These are phyloP conservation scores for Pardosa pseudoannulata DNA, from an alignment of 2,888 invertebrate genomes.

Conservation along the genomic window DNA sequence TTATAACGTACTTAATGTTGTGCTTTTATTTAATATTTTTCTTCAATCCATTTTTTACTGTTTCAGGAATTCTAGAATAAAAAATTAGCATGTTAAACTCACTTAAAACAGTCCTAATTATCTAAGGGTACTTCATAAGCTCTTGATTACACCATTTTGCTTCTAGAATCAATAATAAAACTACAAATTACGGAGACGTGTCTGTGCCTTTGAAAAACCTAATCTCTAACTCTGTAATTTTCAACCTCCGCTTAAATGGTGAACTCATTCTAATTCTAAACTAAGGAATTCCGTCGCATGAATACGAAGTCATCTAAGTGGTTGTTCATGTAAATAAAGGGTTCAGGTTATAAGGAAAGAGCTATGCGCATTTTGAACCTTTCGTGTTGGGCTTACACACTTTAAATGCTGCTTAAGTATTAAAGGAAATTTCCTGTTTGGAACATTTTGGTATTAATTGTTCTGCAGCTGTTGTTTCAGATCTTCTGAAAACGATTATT, in stretches of 20 bases:
- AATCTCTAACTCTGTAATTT: not conserved
- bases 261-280: not conserved
- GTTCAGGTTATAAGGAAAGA: not conserved
- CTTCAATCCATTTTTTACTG: too few species aligned
- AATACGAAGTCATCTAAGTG: conserved; percentile 12
- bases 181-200: too few species aligned
- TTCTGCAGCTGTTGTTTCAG: conserved; percentile 11
- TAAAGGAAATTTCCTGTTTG: not conserved
- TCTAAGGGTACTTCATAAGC: too few species aligned
- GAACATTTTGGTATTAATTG: not conserved
- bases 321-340: conserved; percentile 14
- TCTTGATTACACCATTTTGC: too few species aligned
- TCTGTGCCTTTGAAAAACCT: too few species aligned
- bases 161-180: too few species aligned
- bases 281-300: not conserved
- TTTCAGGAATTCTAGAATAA: too few species aligned
- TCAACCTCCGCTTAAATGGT: not conserved
- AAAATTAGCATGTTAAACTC: too few species aligned
- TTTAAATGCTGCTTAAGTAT: not conserved
- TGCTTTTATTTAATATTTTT: too few species aligned
- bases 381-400: not conserved
- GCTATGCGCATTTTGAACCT: not conserved
- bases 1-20: too few species aligned
- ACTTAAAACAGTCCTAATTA: too few species aligned
- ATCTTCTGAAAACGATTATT: not conserved